Conservation (phyloP, 2,113 vertebrate species). For the Dolichallabes microphthalmus region DNA sequence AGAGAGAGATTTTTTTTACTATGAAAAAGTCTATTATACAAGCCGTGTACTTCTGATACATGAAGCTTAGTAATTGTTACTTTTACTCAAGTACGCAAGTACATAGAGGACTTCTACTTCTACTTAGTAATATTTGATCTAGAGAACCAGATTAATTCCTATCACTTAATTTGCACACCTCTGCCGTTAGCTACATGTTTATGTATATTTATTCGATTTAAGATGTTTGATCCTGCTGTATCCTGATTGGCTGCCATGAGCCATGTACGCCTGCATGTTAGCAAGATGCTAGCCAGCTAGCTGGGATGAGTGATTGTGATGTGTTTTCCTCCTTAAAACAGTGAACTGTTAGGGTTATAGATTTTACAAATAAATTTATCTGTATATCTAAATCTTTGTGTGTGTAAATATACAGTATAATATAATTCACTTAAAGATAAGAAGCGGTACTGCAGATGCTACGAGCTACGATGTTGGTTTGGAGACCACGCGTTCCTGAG, state of each 20-base stretch:
- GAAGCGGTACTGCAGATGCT: background rate
- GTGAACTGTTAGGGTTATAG: background rate
- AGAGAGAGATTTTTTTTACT: too few relatives aligned
- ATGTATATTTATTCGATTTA: background rate
- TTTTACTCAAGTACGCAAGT: too few relatives aligned
- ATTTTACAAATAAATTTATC: background rate
- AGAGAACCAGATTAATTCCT: too few relatives aligned
- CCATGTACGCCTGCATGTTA: background rate
- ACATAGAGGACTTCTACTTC: too few relatives aligned
- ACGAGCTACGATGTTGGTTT: background rate
- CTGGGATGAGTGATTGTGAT: too few relatives aligned
- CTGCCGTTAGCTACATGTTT: too few relatives aligned
- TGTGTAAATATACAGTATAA: background rate
- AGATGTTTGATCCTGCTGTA: background rate
- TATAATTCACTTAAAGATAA: background rate
- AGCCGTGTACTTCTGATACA: too few relatives aligned
- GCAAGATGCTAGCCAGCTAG: background rate
- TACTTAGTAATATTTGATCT: too few relatives aligned
- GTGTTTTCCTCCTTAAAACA: background rate
- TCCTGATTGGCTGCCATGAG: background rate
- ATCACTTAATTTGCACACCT: too few relatives aligned
- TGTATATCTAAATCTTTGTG: background rate
- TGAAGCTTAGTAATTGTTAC: too few relatives aligned
- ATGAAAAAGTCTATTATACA: too few relatives aligned
- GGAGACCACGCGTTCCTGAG: background rate